Conservation (phyloP, 2,113 vertebrate genomes). For the human region GRCh38 chr1:200221501-200222000, state of each 20-base stretch:
- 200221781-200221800: background rate
- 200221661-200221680: too few relatives aligned
- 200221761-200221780: background rate
- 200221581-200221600: background rate
- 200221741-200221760: too few relatives aligned
- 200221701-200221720: background rate
- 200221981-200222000: background rate
- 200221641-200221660: background rate
- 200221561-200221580: accelerated
- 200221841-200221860: background rate
- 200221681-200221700: background rate
- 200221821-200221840: background rate
- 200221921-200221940: background rate
- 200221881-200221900: background rate
- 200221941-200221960: background rate
- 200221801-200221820: background rate
- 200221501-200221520: too few relatives aligned
- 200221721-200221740: background rate
- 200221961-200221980: background rate
- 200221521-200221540: too few relatives aligned
- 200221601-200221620: background rate
- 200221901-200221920: background rate
- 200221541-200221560: too few relatives aligned
- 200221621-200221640: background rate
- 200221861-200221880: background rate